A percentile compares a stretch with the other conserved stretches of the same genome.
Conservation (phyloP, 2,113 vertebrate genomes). For the Podarcis raffonei region DNA sequence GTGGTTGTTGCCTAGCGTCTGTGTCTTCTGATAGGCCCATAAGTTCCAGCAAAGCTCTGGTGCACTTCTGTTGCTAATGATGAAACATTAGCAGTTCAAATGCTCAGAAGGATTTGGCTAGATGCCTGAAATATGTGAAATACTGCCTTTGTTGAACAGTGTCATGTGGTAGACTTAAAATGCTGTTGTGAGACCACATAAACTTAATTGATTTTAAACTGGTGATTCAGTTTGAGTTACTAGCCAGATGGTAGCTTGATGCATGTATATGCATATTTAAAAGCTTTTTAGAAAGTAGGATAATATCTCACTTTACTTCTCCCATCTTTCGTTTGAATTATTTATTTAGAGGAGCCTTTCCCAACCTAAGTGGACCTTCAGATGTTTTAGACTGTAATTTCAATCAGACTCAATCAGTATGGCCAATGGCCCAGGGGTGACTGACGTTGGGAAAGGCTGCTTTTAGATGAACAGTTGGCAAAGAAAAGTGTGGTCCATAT, state of each 20-base stretch:
- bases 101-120: background rate
- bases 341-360: background rate
- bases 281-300: background rate
- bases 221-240: background rate
- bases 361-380: background rate
- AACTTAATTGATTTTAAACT: background rate
- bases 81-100: background rate
- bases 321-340: background rate
- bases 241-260: background rate
- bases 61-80: background rate
- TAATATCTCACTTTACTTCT: background rate
- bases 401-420: background rate
- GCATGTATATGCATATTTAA: background rate
- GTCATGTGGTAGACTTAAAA: constrained; percentile 4
- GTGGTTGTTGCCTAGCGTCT: background rate
- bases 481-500: background rate
- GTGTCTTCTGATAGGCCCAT: background rate
- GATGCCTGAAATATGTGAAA: constrained; percentile 1
- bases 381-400: background rate
- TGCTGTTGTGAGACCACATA: background rate
- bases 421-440: background rate
- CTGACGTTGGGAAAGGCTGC: background rate
- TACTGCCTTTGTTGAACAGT: constrained; percentile 10
- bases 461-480: background rate
- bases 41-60: background rate